Conservation (phyloP, 2,113 vertebrate genomes). For the Salminus brasiliensis region DNA sequence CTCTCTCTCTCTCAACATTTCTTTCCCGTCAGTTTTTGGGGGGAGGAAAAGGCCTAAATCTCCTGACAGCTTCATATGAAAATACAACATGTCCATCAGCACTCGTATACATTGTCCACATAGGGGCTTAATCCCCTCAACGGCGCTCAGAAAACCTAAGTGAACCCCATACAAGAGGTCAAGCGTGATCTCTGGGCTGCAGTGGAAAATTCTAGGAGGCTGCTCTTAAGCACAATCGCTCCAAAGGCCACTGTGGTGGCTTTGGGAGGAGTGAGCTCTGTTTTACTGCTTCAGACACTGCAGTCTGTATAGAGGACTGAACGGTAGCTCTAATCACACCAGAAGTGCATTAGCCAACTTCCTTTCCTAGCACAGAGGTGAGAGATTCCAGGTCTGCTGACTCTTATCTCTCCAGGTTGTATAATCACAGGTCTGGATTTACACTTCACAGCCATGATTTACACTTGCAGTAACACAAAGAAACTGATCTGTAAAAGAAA, state of each 20-base stretch:
- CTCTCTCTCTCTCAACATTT: neutral
- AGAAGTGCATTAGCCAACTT: neutral
- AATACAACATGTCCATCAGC: slow-evolving; percentile 13
- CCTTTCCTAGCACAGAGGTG: slow-evolving; percentile 34
- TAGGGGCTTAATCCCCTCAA: neutral
- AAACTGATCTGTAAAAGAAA: slow-evolving; percentile 16
- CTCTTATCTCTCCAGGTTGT: slow-evolving; percentile 40
- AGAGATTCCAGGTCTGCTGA: slow-evolving; percentile 34
- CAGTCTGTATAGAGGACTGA: slow-evolving; percentile 13
- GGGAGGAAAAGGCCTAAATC: slow-evolving; percentile 13
- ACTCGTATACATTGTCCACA: slow-evolving; percentile 5
- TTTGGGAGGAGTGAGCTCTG: neutral
- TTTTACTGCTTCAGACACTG: slow-evolving; percentile 23
- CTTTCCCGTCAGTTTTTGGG: neutral
- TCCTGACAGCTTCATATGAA: slow-evolving; percentile 11
- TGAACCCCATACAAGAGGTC: slow-evolving; percentile 10
- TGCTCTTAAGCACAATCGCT: slow-evolving; percentile 25
- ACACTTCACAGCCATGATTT: slow-evolving; percentile 32
- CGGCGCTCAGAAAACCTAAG: neutral
- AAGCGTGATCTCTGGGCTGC: neutral
- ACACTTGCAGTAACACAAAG: slow-evolving; percentile 13
- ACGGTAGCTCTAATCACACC: slow-evolving; percentile 6
- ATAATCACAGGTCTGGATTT: neutral
- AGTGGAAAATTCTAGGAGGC: slow-evolving; percentile 28
- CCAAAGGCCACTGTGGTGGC: slow-evolving; percentile 23